A percentile compares a stretch with the other conserved stretches of the same genome.
These are phyloP conservation scores for Hydrozoanthus tunicans DNA, from an alignment of 64 coral and sea anemone genomes.

Conservation along the genomic window DNA sequence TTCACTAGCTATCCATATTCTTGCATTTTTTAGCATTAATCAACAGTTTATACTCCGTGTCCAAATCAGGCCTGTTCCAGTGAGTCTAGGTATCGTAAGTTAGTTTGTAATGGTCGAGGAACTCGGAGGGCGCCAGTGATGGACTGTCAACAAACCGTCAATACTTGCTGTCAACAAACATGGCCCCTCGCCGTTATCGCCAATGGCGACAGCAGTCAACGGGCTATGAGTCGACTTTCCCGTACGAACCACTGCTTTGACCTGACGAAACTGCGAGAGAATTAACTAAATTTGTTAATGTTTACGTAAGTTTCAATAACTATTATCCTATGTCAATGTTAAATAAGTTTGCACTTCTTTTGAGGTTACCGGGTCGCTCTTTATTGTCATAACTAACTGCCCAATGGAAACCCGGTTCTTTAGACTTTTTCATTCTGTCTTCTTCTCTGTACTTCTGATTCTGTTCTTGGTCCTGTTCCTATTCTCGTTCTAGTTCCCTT, in stretches of 20 bases:
- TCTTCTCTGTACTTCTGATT: too few species aligned
- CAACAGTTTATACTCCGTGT: too few species aligned
- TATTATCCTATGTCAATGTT: background rate
- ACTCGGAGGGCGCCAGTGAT: slow-evolving; percentile 22
- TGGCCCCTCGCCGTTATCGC: slow-evolving; percentile 37
- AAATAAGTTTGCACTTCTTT: too few species aligned
- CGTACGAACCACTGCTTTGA: slow-evolving; percentile 36
- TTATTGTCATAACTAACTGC: too few species aligned
- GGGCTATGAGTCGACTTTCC: background rate
- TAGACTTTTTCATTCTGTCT: too few species aligned
- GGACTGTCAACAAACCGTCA: slow-evolving; percentile 7
- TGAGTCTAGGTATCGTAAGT: background rate
- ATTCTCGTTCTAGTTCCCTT: too few species aligned
- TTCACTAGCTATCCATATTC: too few species aligned
- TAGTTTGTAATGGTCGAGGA: background rate
- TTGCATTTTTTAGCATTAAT: too few species aligned
- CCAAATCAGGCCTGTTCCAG: too few species aligned
- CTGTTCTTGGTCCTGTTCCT: too few species aligned
- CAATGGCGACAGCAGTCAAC: background rate
- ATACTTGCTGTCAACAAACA: slow-evolving; percentile 30
- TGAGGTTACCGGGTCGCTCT: too few species aligned
- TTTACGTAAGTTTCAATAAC: background rate
- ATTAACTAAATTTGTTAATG: background rate
- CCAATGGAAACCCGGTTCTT: too few species aligned
- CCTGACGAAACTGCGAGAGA: slow-evolving; percentile 36